Conservation (phyloP, 2,888 invertebrate species). For the Eupithecia subfuscata region DNA sequence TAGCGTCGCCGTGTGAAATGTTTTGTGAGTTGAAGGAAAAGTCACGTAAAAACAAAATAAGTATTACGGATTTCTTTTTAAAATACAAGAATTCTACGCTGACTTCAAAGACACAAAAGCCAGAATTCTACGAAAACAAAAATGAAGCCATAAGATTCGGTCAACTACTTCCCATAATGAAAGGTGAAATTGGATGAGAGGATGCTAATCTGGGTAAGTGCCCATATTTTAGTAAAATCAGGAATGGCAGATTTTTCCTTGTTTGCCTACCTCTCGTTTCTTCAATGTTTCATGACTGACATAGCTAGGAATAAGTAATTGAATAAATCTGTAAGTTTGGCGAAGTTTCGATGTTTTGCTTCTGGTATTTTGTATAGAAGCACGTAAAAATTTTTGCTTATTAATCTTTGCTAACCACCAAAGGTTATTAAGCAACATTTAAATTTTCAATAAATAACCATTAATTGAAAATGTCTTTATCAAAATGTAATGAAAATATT, state of each 20-base stretch:
- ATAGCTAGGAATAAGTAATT: conserved; percentile 13
- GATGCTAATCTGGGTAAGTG: conserved; percentile 44
- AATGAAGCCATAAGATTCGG: conserved; percentile 29
- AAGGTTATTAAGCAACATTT: no score
- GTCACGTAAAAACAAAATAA: background rate
- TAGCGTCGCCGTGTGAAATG: background rate
- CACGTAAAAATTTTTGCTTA: background rate
- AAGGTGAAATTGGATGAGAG: conserved; percentile 44
- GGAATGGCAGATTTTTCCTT: conserved; percentile 26
- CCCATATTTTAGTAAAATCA: conserved; percentile 36
- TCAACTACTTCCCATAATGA: conserved; percentile 44
- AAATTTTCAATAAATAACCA: no score
- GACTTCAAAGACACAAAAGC: conserved; percentile 11
- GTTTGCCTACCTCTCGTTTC: conserved; percentile 25
- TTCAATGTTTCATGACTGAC: conserved; percentile 18
- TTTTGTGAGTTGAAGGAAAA: background rate
- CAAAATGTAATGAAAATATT: conserved; percentile 28
- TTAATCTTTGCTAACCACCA: background rate
- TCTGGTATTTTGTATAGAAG: background rate
- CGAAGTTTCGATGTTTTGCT: background rate
- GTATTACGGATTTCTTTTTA: background rate
- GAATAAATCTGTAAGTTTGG: conserved; percentile 5
- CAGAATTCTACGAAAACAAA: conserved; percentile 32
- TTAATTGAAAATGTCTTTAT: conserved; percentile 1
- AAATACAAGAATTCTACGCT: background rate